Conservation (phyloP, 2,888 invertebrate species). For the Leucoptera coffeella region DNA sequence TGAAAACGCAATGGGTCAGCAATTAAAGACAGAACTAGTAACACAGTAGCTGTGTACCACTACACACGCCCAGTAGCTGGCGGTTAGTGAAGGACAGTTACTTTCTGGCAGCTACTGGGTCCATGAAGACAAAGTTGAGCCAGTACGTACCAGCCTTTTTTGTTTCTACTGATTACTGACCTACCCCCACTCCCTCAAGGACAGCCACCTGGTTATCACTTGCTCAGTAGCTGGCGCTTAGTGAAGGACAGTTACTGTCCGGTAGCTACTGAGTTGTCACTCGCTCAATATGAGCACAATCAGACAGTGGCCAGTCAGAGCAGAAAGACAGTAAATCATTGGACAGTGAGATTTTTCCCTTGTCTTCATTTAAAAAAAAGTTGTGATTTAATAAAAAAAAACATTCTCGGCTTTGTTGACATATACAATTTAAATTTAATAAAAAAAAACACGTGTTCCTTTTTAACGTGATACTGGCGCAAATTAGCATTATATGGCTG, state of each 20-base stretch:
- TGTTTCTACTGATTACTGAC: not conserved
- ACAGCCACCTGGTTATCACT: constrained; percentile 3
- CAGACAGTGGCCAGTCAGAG: not conserved
- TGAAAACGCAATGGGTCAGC: too few species aligned
- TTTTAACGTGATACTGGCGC: too few species aligned
- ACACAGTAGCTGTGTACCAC: not conserved
- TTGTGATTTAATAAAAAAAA: too few species aligned
- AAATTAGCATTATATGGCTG: too few species aligned
- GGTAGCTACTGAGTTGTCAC: constrained; percentile 1
- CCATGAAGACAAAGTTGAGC: constrained; percentile 1
- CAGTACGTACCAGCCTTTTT: not conserved
- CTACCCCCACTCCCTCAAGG: not conserved
- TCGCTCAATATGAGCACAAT: not conserved
- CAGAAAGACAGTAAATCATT: too few species aligned
- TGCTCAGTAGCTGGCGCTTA: constrained; percentile 11
- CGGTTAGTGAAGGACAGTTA: not conserved
- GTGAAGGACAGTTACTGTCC: not conserved
- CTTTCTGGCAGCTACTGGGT: constrained; percentile 1
- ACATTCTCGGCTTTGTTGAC: too few species aligned
- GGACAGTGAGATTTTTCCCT: not conserved
- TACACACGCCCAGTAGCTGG: constrained; percentile 12
- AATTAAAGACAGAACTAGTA: not conserved
- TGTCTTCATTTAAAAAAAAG: not conserved
- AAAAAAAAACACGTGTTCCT: too few species aligned
- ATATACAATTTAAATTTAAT: too few species aligned